phyloP scores from a whole-genome alignment of 2,113 vertebrate species.

The Pelusios castaneus region DNA sequence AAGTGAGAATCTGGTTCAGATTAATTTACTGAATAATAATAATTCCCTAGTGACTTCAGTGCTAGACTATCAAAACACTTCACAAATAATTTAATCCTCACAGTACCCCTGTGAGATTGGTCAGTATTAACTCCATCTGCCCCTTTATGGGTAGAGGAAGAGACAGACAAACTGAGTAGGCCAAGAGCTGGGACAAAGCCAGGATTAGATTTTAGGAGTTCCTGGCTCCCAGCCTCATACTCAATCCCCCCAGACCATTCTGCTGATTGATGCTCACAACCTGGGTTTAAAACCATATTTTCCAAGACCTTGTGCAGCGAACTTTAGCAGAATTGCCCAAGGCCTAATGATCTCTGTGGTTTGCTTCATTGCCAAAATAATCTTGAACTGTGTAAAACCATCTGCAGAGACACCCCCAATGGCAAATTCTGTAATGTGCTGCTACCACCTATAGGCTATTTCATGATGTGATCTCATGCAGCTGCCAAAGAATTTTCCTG shows the following conservation, averaged over 20 bases:
- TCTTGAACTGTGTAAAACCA: background rate
- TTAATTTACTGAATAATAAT: background rate
- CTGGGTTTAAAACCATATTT: background rate
- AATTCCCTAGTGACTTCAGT: background rate
- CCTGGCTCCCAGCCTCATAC: background rate
- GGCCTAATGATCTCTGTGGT: constrained; percentile 2
- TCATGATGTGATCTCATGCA: background rate
- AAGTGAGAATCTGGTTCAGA: background rate
- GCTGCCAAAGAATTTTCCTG: background rate
- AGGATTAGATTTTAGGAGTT: background rate
- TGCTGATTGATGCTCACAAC: rapidly evolving
- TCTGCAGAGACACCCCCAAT: background rate
- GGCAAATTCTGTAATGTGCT: background rate
- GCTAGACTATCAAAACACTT: background rate
- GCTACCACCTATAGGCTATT: background rate
- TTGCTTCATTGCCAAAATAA: constrained; percentile 18
- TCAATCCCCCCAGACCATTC: background rate
- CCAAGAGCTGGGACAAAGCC: background rate
- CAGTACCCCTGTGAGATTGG: background rate
- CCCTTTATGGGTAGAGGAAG: background rate
- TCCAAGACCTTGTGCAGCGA: background rate
- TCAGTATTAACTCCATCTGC: background rate
- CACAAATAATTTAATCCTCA: background rate
- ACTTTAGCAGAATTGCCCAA: background rate
- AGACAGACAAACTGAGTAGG: background rate